phyloP scores from a whole-genome alignment of 2,797 vertebrate genomes.

The Brachyrhaphis roseni region DNA sequence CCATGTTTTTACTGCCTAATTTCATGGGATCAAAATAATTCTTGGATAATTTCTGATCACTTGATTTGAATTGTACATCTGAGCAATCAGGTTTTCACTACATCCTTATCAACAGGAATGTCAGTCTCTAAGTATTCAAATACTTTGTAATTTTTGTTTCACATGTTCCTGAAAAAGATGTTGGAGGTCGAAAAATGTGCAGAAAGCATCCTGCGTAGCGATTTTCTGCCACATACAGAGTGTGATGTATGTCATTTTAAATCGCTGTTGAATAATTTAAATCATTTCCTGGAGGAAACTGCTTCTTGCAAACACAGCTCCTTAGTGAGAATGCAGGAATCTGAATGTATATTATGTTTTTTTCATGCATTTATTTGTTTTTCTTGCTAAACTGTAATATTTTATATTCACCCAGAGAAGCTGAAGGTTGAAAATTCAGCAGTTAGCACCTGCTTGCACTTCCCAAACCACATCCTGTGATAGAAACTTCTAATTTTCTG shows the following conservation, averaged over 20 bases:
- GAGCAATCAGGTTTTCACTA: neutral
- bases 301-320: neutral
- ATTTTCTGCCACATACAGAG: neutral
- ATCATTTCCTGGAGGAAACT: constrained; percentile 11
- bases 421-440: constrained; percentile 46
- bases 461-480: constrained; percentile 44
- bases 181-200: neutral
- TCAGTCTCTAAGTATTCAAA: neutral
- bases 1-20: neutral
- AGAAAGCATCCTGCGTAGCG: neutral
- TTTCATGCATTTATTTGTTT: constrained; percentile 17
- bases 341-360: neutral
- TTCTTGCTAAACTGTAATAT: constrained; percentile 10
- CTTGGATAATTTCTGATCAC: neutral
- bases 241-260: neutral
- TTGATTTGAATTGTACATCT: neutral
- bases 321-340: constrained; percentile 2
- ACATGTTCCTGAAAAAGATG: neutral
- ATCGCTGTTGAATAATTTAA: constrained; percentile 9
- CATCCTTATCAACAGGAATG: neutral
- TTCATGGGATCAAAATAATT: neutral
- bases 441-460: constrained; percentile 31
- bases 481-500: constrained; percentile 33
- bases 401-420: constrained; percentile 17
- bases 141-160: neutral